Evolutionary conservation across 2,113 vertebrate species (phyloP).

Genomic region (Telmatochromis brachygnathus): DNA sequence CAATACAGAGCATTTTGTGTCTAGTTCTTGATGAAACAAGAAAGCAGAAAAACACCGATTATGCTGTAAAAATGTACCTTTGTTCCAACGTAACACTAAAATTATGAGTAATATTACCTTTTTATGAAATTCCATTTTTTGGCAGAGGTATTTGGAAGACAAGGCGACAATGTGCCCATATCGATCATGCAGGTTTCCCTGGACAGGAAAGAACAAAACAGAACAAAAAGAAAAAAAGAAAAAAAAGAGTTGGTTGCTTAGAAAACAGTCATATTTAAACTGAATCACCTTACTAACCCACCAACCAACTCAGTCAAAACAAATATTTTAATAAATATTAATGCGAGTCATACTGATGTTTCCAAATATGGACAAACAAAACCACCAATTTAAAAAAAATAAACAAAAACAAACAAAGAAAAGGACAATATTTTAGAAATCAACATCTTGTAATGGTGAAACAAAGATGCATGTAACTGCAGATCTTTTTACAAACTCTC

Average conservation of each 20-base stretch:
- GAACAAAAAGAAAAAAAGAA: not conserved
- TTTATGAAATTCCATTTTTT: constrained; percentile 92
- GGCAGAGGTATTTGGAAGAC: constrained; percentile 86
- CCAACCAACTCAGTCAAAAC: not conserved
- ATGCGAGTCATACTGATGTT: not conserved
- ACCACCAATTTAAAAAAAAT: not conserved
- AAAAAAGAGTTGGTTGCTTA: not conserved
- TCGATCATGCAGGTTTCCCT: constrained; percentile 90
- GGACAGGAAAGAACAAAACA: not conserved
- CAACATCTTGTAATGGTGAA: not conserved
- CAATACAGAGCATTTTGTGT: not conserved
- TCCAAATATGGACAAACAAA: not conserved
- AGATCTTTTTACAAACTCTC: not conserved
- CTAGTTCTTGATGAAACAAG: not conserved
- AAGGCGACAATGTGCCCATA: constrained; percentile 91
- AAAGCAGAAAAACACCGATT: not conserved
- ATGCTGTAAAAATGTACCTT: not conserved
- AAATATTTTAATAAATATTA: not conserved
- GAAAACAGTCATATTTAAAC: not conserved
- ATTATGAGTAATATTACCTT: constrained; percentile 72
- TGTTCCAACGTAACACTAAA: not conserved
- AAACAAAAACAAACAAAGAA: not conserved
- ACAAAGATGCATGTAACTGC: not conserved
- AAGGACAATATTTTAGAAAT: not conserved
- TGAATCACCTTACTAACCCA: not conserved